These are phyloP conservation scores for Drosophila colorata DNA, from an alignment of 2,888 invertebrate genomes.

Conservation along the genomic window DNA sequence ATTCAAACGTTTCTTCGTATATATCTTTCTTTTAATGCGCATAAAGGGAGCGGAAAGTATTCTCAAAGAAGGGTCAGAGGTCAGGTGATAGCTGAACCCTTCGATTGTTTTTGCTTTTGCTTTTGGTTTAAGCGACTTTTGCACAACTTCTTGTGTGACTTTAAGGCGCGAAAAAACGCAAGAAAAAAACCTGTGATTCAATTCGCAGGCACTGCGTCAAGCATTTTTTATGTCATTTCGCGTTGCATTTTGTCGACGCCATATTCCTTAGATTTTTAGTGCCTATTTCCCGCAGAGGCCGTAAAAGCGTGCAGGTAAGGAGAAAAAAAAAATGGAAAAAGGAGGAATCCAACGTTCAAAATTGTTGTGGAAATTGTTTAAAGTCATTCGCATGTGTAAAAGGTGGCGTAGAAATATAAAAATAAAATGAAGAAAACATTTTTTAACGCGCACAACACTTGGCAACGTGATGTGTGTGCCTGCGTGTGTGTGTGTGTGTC, in stretches of 20 bases:
- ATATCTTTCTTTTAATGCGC: conserved; percentile 55
- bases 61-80: conserved; percentile 28
- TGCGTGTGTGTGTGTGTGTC: conserved; percentile 6
- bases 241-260: conserved; percentile 59
- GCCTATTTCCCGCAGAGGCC: conserved; percentile 60
- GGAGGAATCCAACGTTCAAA: conserved; percentile 23
- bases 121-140: conserved; percentile 11
- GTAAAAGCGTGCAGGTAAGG: conserved; percentile 43
- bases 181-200: conserved; percentile 45
- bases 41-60: conserved; percentile 50
- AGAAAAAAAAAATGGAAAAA: conserved; percentile 15
- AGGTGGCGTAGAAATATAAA: conserved; percentile 39
- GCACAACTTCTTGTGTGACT: conserved; percentile 8
- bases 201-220: conserved; percentile 66
- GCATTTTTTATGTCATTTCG: conserved; percentile 54
- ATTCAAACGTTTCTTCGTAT: conserved; percentile 52
- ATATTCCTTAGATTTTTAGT: conserved; percentile 64
- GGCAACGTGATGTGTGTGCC: conserved; percentile 4
- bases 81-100: conserved; percentile 31
- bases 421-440: conserved; percentile 11
- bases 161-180: conserved; percentile 42
- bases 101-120: conserved; percentile 16
- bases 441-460: conserved; percentile 57
- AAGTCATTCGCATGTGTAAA: conserved; percentile 71
- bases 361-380: conserved; percentile 65